Conservation (phyloP, 2,888 invertebrate genomes). For the Noctuana brunneofusca region DNA sequence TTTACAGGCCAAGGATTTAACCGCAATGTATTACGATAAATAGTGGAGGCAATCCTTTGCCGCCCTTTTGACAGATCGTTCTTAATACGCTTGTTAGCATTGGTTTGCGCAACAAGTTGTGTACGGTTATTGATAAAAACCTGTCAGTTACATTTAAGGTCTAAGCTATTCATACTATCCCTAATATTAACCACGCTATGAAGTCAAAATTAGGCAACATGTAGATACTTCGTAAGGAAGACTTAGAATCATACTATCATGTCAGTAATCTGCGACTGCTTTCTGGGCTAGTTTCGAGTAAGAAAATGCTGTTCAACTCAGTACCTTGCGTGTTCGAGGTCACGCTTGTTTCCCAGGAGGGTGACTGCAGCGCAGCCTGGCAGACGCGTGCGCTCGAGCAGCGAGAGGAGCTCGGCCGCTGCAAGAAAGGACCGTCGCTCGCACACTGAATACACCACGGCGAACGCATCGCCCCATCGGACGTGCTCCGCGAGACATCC, state of each 20-base stretch:
- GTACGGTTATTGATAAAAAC: background rate
- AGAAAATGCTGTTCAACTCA: background rate
- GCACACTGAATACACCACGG: constrained; percentile 90
- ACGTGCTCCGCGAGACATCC: constrained; percentile 90
- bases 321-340: constrained; percentile 91
- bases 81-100: constrained; percentile 29
- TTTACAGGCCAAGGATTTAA: constrained; percentile 35
- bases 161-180: background rate
- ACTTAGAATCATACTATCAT: too few relatives aligned
- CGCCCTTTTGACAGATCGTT: constrained; percentile 32
- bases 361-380: constrained; percentile 89
- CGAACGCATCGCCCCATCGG: constrained; percentile 92
- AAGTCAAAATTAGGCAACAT: too few relatives aligned
- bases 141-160: background rate
- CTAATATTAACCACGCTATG: too few relatives aligned
- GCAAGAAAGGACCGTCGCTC: constrained; percentile 81
- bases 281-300: background rate
- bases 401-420: constrained; percentile 87
- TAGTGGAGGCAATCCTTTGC: constrained; percentile 32
- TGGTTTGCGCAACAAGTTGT: constrained; percentile 17
- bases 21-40: constrained; percentile 35
- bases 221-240: too few relatives aligned
- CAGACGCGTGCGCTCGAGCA: constrained; percentile 87
- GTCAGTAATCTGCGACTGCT: too few relatives aligned
- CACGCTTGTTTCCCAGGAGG: constrained; percentile 91